Percentiles rank a stretch among this genome's conserved stretches.
These are phyloP conservation scores for Sinohyriopsis cumingii DNA, from an alignment of 2,888 invertebrate genomes.

Conservation along the genomic window DNA sequence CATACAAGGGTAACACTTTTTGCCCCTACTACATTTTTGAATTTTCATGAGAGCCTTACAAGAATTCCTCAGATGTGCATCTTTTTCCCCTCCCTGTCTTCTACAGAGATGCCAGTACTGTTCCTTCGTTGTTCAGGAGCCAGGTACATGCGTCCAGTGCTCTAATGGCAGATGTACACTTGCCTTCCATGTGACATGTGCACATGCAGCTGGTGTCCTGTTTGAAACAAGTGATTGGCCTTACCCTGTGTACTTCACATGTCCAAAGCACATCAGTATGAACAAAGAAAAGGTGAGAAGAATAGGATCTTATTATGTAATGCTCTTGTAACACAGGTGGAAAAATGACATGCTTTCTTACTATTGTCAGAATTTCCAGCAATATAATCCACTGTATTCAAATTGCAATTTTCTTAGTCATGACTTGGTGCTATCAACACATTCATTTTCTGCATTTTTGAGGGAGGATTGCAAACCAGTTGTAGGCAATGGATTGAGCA, in stretches of 20 bases:
- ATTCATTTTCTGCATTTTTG: too few relatives aligned
- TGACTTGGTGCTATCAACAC: too few relatives aligned
- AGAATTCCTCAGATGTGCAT: neutral
- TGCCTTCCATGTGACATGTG: constrained; percentile 78
- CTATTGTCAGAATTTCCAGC: neutral
- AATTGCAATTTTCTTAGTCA: too few relatives aligned
- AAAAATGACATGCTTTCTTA: neutral
- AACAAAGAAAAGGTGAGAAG: constrained; percentile 49
- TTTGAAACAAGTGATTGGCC: constrained; percentile 73
- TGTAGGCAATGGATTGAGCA: too few relatives aligned
- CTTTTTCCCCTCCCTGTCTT: constrained; percentile 5
- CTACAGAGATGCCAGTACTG: constrained; percentile 69
- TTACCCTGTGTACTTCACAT: constrained; percentile 69
- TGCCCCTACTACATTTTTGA: neutral
- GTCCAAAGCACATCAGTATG: constrained; percentile 64
- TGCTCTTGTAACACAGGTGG: neutral
- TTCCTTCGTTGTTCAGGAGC: constrained; percentile 21
- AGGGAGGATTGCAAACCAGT: too few relatives aligned
- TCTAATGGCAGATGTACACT: constrained; percentile 73
- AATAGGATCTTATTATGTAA: neutral
- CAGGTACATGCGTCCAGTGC: constrained; percentile 73
- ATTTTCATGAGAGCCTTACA: too few relatives aligned
- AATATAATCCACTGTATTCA: too few relatives aligned
- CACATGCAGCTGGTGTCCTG: constrained; percentile 75
- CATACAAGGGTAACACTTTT: neutral